A percentile compares a stretch with the other conserved stretches of the same genome.
These are phyloP conservation scores for Balaeniceps rex DNA, from an alignment of 2,113 vertebrate genomes.

Conservation along the genomic window DNA sequence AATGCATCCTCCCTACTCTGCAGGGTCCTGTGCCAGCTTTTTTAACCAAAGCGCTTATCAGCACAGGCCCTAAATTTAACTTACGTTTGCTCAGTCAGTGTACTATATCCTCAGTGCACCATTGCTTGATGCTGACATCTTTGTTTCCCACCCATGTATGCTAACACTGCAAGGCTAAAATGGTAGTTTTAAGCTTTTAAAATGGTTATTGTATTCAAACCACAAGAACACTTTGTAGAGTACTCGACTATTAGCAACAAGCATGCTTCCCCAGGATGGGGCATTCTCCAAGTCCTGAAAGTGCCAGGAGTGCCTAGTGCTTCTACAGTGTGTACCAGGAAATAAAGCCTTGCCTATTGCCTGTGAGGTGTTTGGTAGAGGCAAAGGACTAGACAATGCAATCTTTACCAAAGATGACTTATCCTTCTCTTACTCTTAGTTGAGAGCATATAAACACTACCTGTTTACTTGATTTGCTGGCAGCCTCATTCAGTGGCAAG, in stretches of 20 bases:
- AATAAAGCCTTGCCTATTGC: not conserved
- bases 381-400: not conserved
- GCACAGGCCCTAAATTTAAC: not conserved
- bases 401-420: not conserved
- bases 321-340: rapidly evolving
- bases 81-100: not conserved
- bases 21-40: not conserved
- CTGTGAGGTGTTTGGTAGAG: not conserved
- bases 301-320: not conserved
- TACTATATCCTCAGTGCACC: not conserved
- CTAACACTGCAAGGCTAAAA: not conserved
- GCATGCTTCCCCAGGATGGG: not conserved
- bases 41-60: not conserved
- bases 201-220: not conserved
- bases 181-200: not conserved
- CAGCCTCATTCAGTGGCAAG: not conserved
- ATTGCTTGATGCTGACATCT: not conserved
- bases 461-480: not conserved
- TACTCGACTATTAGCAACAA: not conserved
- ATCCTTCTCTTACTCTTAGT: not conserved
- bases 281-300: not conserved
- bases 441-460: not conserved
- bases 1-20: not conserved
- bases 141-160: not conserved
- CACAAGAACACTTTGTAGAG: not conserved